Evolutionary conservation across 2,797 vertebrate species (phyloP).

Genomic region (Diplodus sargus): DNA sequence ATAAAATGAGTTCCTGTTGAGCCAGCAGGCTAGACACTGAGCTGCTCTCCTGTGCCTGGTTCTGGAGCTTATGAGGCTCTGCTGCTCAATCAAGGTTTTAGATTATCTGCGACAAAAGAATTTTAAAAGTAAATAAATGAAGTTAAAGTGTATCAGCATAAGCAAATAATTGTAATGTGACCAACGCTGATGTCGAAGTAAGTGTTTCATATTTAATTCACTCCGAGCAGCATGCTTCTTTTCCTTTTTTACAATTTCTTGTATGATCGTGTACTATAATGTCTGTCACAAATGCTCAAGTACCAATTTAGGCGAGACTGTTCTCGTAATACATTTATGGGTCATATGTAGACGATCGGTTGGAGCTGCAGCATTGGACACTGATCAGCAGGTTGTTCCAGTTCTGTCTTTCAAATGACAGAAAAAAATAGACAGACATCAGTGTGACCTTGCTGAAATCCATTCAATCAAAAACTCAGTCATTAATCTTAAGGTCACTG

Average conservation of each 20-base stretch:
- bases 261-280: not conserved
- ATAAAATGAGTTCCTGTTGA: conserved; percentile 70
- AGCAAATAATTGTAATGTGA: not conserved
- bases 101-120: conserved; percentile 27
- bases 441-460: conserved; percentile 48
- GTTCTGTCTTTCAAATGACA: conserved; percentile 73
- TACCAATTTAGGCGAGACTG: not conserved
- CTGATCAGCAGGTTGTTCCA: conserved; percentile 69
- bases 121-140: conserved; percentile 17
- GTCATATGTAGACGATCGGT: conserved; percentile 45
- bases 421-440: conserved; percentile 19
- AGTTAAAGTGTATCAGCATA: not conserved
- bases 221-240: not conserved
- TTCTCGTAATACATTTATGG: conserved; percentile 56
- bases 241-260: not conserved
- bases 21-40: conserved; percentile 45
- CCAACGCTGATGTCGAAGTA: not conserved
- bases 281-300: conserved; percentile 4
- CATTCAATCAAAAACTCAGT: conserved; percentile 47
- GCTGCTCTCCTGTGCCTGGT: conserved; percentile 45
- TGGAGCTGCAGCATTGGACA: conserved; percentile 45
- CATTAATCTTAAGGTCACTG: conserved; percentile 63
- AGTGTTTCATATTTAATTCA: not conserved
- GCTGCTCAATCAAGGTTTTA: conserved; percentile 41
- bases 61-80: conserved; percentile 48